Base-by-base conservation (phyloP, 1,140 invertebrate species). In the Tribolium madens region DNA sequence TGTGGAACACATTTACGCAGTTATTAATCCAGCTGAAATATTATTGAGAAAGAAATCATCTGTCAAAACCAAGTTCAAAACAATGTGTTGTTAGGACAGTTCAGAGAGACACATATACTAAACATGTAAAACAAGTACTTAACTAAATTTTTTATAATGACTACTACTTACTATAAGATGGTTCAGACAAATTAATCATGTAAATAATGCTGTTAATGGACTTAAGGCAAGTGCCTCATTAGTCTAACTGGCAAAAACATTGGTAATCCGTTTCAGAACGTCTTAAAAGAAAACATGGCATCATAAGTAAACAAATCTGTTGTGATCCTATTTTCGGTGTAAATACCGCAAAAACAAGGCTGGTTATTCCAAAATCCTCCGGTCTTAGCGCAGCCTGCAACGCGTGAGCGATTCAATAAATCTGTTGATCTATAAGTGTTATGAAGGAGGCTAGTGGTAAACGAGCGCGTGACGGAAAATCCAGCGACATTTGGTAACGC, bases 351-450 rank as follows among this genome's bases (percentile, higher is more conserved):
- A 57, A 57, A 57, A 57, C 52, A 57, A 2, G 10, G 2, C 7
- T 21, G 3, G 52, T 57, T 57, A 18, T 57, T 57, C 52, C 17
- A 9, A 14, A 57, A n/a, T 17, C 50, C 52, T 57, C 48, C 52
- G 15, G 10, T 18, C 5, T 57, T 57, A 15, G 10, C 52, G 52
- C 14, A 14, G 6, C 52, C 15, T 12, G 13, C n/a, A 4, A 4
- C 57, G 21, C 21, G 12, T 10, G 18, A n/a, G 9, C 57, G n/a
- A 33, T 36, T 64, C 57, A 26, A 64, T 64, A 64, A 64, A 64
- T 64, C 57, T 64, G 57, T 64, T 64, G 57, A 64, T 64, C 57
- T 64, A 64, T 64, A 64, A 64, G 57, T 64, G 57, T 64, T 64
- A 64, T 64, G 57, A 64, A 64, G 21, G 57, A 64, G 26, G 9